Conservation (phyloP, 2,888 invertebrate genomes). For the Fissipunctia ypsillon region DNA sequence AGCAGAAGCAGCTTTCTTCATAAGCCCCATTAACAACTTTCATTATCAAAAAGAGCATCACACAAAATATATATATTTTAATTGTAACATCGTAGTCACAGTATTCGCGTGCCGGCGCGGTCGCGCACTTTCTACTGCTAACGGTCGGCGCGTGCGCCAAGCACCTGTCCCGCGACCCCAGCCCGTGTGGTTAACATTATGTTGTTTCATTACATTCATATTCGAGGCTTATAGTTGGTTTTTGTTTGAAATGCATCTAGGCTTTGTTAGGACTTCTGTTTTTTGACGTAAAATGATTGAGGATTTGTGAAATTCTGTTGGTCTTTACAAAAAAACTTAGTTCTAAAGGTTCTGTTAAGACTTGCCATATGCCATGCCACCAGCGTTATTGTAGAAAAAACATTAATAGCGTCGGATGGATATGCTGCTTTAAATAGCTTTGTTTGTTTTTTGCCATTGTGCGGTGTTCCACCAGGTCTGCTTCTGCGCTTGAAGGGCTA, state of each 20-base stretch:
- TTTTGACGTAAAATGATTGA: not conserved
- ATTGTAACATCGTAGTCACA: conserved; percentile 71
- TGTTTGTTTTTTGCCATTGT: too few relatives aligned
- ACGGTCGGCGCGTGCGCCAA: conserved; percentile 89
- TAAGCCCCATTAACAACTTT: conserved; percentile 35
- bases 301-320: not conserved
- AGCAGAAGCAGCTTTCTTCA: conserved; percentile 34
- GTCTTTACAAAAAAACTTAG: not conserved
- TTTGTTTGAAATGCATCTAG: conserved; percentile 25
- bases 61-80: conserved; percentile 49
- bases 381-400: not conserved
- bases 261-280: conserved; percentile 8
- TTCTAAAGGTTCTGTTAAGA: not conserved
- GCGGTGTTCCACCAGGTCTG: too few relatives aligned
- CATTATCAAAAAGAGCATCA: conserved; percentile 37
- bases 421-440: not conserved
- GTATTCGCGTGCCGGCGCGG: conserved; percentile 88
- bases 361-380: too few relatives aligned
- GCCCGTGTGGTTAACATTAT: conserved; percentile 78
- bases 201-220: conserved; percentile 71
- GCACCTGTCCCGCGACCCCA: conserved; percentile 88
- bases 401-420: not conserved
- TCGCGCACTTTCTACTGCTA: conserved; percentile 90
- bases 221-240: conserved; percentile 62
- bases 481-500: too few relatives aligned